phyloP scores from a whole-genome alignment of 2,888 invertebrate genomes.

The Pteria penguin region DNA sequence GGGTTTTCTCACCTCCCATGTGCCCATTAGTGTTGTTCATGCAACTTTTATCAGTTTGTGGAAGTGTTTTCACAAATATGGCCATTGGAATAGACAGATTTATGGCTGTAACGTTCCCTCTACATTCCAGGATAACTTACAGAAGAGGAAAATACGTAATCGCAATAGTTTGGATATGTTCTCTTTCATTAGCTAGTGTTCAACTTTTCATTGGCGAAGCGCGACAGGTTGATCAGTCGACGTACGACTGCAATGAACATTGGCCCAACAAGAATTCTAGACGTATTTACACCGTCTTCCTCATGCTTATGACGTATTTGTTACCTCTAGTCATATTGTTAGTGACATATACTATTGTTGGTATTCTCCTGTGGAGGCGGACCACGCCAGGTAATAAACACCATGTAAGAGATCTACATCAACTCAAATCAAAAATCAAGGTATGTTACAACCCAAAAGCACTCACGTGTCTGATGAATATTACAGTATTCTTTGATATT shows the following conservation, averaged over 20 bases:
- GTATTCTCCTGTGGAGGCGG: conserved; percentile 80
- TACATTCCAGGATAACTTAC: conserved; percentile 77
- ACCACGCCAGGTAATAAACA: conserved; percentile 81
- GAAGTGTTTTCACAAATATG: conserved; percentile 80
- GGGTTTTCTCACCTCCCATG: conserved; percentile 81
- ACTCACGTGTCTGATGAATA: no score
- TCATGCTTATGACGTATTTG: conserved; percentile 73
- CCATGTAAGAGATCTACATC: conserved; percentile 78
- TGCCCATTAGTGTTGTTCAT: conserved; percentile 81
- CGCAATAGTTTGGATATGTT: conserved; percentile 79
- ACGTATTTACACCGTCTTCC: conserved; percentile 68
- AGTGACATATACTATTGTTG: conserved; percentile 80
- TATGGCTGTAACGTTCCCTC: conserved; percentile 72
- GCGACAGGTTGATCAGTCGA: conserved; percentile 31
- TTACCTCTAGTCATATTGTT: conserved; percentile 80
- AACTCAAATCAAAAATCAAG: conserved; percentile 80
- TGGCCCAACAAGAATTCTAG: conserved; percentile 69
- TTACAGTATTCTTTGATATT: no score
- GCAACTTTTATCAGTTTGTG: conserved; percentile 80
- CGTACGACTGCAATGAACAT: conserved; percentile 62
- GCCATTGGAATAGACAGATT: conserved; percentile 81
- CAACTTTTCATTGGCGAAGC: conserved; percentile 76
- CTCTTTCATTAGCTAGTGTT: conserved; percentile 77
- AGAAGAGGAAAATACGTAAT: conserved; percentile 79
- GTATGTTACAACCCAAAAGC: conserved; percentile 64